Evolutionary conservation across 2,113 vertebrate species (phyloP), one percentile per base, ranked within the genome.

Genomic region (Solea senegalensis): DNA sequence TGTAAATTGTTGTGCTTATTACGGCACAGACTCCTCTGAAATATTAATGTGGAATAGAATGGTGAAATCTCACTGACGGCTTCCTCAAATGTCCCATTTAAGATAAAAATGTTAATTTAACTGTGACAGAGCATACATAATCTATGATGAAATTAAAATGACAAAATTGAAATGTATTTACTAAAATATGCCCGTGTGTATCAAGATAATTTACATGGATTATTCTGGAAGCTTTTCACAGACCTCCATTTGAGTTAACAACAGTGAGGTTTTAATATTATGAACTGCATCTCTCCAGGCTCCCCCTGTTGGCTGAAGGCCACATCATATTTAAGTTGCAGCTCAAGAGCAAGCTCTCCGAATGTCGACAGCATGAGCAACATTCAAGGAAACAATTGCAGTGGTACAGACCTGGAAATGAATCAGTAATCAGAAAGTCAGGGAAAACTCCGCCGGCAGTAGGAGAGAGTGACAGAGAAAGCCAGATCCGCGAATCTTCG

Each of bases 361-460:
- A 27, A 54, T 54, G 8, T 0, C 51, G 46, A 13, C 69, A 70
- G 7, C 5, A 16, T 58, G 27, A 55, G 49, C 50, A 74, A 69
- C 50, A 78, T 57, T 74, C 44, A 65, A 4, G 9, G 44, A 64
- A 69, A 62, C 43, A 68, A 68, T 44, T 45, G 46, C 50, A 54
- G 58, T 10, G 55, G 48, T 82, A 78, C 76, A 72, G 71, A 89
- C 81, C 80, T 80, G 72, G 63, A 76, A 59, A 68, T 68, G 39
- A 72, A 68, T 50, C 13, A 49, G 55, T 55, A 54, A 66, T 44
- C 73, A 78, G 49, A 68, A 68, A 76, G 58, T 65, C 50, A 46
- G 45, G 39, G 27, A 21, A 57, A 72, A 66, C 59, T 74, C 79
- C 74, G 73, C 43, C 9, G 65, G 51, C 72, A 27, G 52, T 28